Evolutionary conservation across 2,797 vertebrate species (phyloP).

Genomic region (Anniella stebbinsi): DNA sequence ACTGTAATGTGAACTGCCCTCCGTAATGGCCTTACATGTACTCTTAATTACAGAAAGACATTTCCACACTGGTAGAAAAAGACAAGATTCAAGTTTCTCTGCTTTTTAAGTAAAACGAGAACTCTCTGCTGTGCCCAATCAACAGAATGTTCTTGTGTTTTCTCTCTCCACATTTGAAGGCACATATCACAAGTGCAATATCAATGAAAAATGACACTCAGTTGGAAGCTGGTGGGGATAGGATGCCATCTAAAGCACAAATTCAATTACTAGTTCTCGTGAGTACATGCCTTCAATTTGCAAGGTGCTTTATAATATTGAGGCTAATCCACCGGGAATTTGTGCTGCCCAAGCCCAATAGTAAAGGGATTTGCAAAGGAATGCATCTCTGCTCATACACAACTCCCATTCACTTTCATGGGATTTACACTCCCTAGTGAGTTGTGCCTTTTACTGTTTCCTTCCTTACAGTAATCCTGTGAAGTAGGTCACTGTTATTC

Average conservation of each 20-base stretch:
- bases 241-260: not conserved
- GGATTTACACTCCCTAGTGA: not conserved
- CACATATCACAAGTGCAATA: constrained; percentile 2
- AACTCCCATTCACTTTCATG: not conserved
- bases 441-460: not conserved
- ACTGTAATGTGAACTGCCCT: constrained; percentile 49
- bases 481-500: not conserved
- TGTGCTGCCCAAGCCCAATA: not conserved
- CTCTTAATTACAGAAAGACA: constrained; percentile 63
- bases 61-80: constrained; percentile 51
- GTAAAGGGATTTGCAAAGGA: not conserved
- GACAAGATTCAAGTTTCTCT: constrained; percentile 54
- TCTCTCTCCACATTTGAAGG: not conserved
- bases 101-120: constrained; percentile 28
- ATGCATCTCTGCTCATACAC: not conserved
- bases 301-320: not conserved
- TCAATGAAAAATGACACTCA: constrained; percentile 5
- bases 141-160: constrained; percentile 11
- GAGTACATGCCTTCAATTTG: not conserved
- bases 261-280: not conserved
- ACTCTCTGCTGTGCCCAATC: constrained; percentile 15
- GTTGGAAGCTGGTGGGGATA: not conserved
- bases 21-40: constrained; percentile 41
- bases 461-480: not conserved
- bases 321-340: not conserved